phyloP scores from a whole-genome alignment of 2,888 invertebrate species.

The Cryptus viduatorius region DNA sequence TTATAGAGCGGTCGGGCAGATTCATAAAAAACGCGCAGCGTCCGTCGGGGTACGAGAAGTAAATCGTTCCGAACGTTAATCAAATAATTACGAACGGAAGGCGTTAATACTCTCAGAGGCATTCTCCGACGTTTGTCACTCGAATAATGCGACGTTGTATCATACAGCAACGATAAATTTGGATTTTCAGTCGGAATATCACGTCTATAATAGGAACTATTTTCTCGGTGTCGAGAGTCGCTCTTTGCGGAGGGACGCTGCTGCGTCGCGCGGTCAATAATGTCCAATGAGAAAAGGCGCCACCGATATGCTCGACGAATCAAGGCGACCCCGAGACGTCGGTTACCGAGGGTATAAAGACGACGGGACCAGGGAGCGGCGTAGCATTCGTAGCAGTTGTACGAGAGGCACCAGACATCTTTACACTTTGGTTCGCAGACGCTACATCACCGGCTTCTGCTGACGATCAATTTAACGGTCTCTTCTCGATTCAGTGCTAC shows the following conservation, averaged over 20 bases:
- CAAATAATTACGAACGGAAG: conserved; percentile 45
- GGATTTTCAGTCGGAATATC: conserved; percentile 12
- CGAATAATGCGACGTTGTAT: not conserved
- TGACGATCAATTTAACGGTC: conserved; percentile 49
- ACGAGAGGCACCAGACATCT: conserved; percentile 50
- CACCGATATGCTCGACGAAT: conserved; percentile 60
- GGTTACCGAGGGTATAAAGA: conserved; percentile 62
- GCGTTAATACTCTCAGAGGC: conserved; percentile 13
- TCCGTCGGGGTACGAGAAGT: conserved; percentile 18
- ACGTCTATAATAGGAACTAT: conserved; percentile 54
- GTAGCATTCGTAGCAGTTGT: conserved; percentile 51
- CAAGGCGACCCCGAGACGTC: conserved; percentile 47
- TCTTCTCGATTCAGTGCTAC: conserved; percentile 45
- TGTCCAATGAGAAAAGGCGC: conserved; percentile 47
- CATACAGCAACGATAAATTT: not conserved
- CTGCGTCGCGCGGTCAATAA: conserved; percentile 51
- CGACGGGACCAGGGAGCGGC: conserved; percentile 24
- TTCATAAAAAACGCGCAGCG: conserved; percentile 28
- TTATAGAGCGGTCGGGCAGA: conserved; percentile 31
- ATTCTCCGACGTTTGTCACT: conserved; percentile 25
- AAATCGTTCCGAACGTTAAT: conserved; percentile 34
- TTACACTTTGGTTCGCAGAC: conserved; percentile 64
- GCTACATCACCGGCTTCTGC: conserved; percentile 71
- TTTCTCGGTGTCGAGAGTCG: conserved; percentile 47
- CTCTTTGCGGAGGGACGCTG: conserved; percentile 28